Base-by-base conservation (phyloP, 1,140 invertebrate species). In the Pantala flavescens region DNA sequence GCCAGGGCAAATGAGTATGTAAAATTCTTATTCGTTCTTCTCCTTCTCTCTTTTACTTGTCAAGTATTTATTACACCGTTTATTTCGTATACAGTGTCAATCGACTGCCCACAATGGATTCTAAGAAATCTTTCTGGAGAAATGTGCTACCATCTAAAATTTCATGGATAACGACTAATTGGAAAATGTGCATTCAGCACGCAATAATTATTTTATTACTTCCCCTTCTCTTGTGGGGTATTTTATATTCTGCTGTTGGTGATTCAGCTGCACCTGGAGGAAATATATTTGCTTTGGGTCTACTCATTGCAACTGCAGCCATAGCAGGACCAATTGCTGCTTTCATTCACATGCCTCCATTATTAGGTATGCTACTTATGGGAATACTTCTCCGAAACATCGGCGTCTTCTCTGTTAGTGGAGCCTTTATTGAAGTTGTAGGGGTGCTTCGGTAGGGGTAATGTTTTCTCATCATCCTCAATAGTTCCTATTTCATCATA, bases 331-430 rank as follows among this genome's bases (percentile, higher is more conserved):
- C 49, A 16, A 14, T 63, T 21, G 49, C 49, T 7, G 49, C 49
- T 21, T 12, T 63, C 49, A 21, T 21, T 14, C 49, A 12, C 12
- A 75, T 87, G 23, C 86, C 86, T 12, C 81, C 85, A 11, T 77
- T 88, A 11, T 76, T 84, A 72, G 84, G 85, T 11, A 84, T 82
- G 80, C 79, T 85, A 7, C 55, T 83, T 28, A 77, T 79, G 42
- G 84, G 83, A 71, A 81, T 85, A 70, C 19, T 80, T 0, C 77
- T 84, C 21, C 76, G 80, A 43, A 84, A 84, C 76, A 74, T 83
- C 5, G 74, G 72, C 23, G 70, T 71, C 43, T 76, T 77, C 71
- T 23, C 19, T 23, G 19, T 42, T 24, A 36, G 14, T 24, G 74
- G 24, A 28, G 23, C 24, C 19, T 76, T 70, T 24, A 23, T 71